These are phyloP conservation scores for Pseudopipra pipra DNA, from an alignment of 2,113 vertebrate species.

Conservation along the genomic window DNA sequence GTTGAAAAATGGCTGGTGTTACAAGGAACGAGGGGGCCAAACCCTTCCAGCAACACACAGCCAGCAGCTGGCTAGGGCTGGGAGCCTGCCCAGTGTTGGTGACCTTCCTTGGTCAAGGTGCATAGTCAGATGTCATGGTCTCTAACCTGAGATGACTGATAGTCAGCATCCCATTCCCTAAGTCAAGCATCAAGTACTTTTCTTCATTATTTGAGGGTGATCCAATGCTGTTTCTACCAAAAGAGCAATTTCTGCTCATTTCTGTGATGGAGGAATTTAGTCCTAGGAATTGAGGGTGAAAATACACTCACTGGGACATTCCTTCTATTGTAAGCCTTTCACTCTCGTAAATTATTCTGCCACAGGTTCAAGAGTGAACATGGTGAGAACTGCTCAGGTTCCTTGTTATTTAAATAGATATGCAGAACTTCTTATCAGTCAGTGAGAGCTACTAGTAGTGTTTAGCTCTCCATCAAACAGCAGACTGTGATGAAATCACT, in stretches of 20 bases:
- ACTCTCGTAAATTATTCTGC: background rate
- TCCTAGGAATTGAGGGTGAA: background rate
- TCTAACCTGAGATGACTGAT: background rate
- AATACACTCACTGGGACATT: background rate
- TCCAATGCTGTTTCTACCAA: background rate
- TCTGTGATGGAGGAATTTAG: background rate
- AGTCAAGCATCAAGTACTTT: background rate
- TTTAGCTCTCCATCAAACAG: background rate
- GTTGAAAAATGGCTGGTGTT: fast-evolving
- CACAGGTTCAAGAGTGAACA: background rate
- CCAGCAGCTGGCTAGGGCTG: background rate
- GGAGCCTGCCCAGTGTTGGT: background rate
- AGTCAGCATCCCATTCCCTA: background rate
- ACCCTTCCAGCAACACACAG: background rate
- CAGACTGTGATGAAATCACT: background rate
- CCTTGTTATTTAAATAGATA: background rate
- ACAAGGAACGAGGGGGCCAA: fast-evolving
- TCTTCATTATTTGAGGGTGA: background rate
- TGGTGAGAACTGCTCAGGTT: background rate
- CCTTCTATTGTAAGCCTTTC: background rate
- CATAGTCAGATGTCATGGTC: background rate
- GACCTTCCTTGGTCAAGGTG: background rate
- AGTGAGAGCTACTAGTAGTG: background rate
- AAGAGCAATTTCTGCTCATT: background rate
- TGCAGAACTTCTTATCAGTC: background rate